phyloP scores from a whole-genome alignment of 92 coral and sea anemone genomes.

The Zoanthus sociatus region DNA sequence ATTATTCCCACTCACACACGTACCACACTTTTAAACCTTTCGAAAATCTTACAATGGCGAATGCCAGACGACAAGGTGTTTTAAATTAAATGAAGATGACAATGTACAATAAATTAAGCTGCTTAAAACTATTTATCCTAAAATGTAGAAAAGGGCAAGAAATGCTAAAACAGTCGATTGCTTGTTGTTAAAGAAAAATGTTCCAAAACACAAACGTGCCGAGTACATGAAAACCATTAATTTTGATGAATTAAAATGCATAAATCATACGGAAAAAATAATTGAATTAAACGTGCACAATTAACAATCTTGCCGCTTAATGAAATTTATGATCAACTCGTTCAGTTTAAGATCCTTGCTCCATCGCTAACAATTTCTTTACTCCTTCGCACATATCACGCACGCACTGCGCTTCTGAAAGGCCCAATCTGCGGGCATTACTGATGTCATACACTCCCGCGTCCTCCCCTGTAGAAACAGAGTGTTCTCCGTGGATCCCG shows the following conservation, averaged over 20 bases:
- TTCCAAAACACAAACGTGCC: background rate
- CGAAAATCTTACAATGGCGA: background rate
- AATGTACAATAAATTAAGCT: constrained; percentile 21
- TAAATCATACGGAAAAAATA: background rate
- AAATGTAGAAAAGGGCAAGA: background rate
- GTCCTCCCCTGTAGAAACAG: constrained; percentile 86
- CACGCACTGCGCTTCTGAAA: constrained; percentile 93
- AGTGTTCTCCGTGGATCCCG: constrained; percentile 91
- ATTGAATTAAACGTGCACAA: background rate
- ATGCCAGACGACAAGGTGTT: constrained; percentile 34
- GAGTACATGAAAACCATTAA: background rate
- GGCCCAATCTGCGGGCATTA: constrained; percentile 86
- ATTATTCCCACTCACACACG: constrained; percentile 28
- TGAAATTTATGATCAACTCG: background rate
- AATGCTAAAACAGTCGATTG: background rate
- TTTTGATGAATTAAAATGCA: background rate
- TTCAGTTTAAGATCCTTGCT: constrained; percentile 59
- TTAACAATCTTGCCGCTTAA: constrained; percentile 22
- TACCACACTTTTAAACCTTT: constrained; percentile 18
- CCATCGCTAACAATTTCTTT: constrained; percentile 82
- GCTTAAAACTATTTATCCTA: background rate
- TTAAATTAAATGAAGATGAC: background rate
- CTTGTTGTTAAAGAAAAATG: background rate
- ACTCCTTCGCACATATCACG: constrained; percentile 96
- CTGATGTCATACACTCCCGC: constrained; percentile 91